phyloP scores from a whole-genome alignment of 2,888 invertebrate species.

The Thyatira batis region DNA sequence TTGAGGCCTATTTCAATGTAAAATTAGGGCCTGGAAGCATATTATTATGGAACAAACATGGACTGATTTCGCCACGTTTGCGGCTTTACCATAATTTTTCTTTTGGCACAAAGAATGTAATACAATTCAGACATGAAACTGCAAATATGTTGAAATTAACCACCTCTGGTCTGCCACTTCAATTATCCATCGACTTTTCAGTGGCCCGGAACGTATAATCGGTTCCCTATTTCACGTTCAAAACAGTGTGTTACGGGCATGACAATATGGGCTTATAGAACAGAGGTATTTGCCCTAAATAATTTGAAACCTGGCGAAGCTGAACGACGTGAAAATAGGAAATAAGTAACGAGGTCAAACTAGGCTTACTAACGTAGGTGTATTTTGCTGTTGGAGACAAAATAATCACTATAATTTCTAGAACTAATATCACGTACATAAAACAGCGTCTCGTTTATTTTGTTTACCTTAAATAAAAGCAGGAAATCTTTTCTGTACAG shows the following conservation, averaged over 20 bases:
- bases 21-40: too few species aligned
- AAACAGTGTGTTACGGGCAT: not conserved
- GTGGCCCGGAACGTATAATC: not conserved
- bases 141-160: too few species aligned
- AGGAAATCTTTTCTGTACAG: slow-evolving; percentile 21
- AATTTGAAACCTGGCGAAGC: slow-evolving; percentile 1
- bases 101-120: too few species aligned
- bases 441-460: slow-evolving; percentile 16
- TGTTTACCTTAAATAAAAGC: slow-evolving; percentile 11
- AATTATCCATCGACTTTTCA: not conserved
- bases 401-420: slow-evolving; percentile 4
- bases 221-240: not conserved
- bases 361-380: not conserved
- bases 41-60: too few species aligned
- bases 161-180: not conserved
- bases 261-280: not conserved
- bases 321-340: slow-evolving; percentile 6
- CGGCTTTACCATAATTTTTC: too few species aligned
- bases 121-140: too few species aligned
- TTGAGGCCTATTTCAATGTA: too few species aligned
- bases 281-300: not conserved
- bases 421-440: slow-evolving; percentile 17
- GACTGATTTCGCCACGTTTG: too few species aligned
- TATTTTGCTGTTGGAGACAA: not conserved
- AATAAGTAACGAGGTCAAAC: slow-evolving; percentile 1